Evolutionary conservation across 2,888 invertebrate genomes (phyloP), one percentile per base, ranked within the genome.

Genomic region (Tetragnatha montana): DNA sequence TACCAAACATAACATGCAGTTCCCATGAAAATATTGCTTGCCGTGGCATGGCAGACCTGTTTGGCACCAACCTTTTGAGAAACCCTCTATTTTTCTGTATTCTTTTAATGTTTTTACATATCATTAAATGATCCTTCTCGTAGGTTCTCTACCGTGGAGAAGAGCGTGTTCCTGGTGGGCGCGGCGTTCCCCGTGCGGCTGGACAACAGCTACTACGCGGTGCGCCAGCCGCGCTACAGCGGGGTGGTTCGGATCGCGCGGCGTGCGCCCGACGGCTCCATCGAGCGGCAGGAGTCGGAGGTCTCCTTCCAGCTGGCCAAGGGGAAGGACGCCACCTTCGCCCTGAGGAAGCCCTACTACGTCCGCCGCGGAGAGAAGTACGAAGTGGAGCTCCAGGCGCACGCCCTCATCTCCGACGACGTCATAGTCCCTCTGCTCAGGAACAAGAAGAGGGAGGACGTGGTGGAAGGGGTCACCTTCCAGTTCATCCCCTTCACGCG

Each of bases 111-210:
- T n/a, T n/a, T n/a, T n/a, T n/a, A n/a, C n/a, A n/a, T n/a, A n/a
- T n/a, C n/a, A n/a, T n/a, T n/a, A n/a, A n/a, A n/a, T n/a, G n/a
- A n/a, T n/a, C n/a, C n/a, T n/a, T n/a, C n/a, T n/a, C n/a, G n/a
- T n/a, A n/a, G n/a, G 1, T 91, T 91, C 74, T 86, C 89, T 0
- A 89, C 88, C 1, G 22, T 91, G 14, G 92, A 91, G 49, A 84
- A 85, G 79, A 92, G 92, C 74, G 82, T 92, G 3, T 92, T 92
- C 73, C 87, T 92, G 22, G 91, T 92, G 0, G 92, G 92, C 7
- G 91, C 91, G 19, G 91, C 91, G 7, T 91, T 92, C 70, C 92
- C 92, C 0, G 91, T 92, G 1, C 80, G 92, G 49, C 74, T 92
- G 69, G 92, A 92, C 79, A 80, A 91, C 49, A 91, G 91, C 17